These are phyloP conservation scores for Amblyjoppa fuscipennis DNA, from an alignment of 2,888 invertebrate species.

Conservation along the genomic window DNA sequence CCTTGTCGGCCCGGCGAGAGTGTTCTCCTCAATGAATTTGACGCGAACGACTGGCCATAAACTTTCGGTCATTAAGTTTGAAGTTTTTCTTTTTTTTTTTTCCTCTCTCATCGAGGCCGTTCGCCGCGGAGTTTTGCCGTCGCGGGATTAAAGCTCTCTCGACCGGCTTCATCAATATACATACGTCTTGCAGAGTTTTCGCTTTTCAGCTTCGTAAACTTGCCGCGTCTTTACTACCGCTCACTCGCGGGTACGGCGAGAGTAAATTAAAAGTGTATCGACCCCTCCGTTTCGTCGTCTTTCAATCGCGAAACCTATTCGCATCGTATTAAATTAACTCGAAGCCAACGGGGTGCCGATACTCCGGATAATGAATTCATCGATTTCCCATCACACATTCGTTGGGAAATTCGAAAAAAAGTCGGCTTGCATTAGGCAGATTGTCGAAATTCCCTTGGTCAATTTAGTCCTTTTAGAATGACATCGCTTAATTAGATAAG, in stretches of 20 bases:
- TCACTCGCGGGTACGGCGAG: conserved; percentile 26
- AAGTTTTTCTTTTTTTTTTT: conserved; percentile 8
- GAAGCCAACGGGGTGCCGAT: conserved; percentile 17
- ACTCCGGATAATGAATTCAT: conserved; percentile 60
- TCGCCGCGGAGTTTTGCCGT: conserved; percentile 8
- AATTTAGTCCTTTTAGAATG: background rate
- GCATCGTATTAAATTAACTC: conserved; percentile 52
- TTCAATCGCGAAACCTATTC: conserved; percentile 16
- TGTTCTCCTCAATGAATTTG: conserved; percentile 17
- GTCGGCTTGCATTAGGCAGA: conserved; percentile 56
- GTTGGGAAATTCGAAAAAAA: conserved; percentile 47
- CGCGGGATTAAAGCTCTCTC: conserved; percentile 32
- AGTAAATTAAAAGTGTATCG: conserved; percentile 61
- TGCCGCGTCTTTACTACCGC: background rate
- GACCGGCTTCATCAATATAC: conserved; percentile 56
- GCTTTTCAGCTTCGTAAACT: conserved; percentile 36
- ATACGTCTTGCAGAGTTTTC: conserved; percentile 32
- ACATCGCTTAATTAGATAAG: background rate
- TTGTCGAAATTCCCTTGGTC: conserved; percentile 9
- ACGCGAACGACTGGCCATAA: conserved; percentile 50
- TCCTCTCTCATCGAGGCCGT: background rate
- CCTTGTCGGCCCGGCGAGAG: background rate
- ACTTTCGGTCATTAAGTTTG: conserved; percentile 64
- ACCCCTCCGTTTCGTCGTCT: conserved; percentile 31
- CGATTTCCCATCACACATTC: conserved; percentile 42